A percentile compares a stretch with the other conserved stretches of the same genome.
phyloP scores from a whole-genome alignment of 2,113 vertebrate genomes.

The Papio anubis region DNA sequence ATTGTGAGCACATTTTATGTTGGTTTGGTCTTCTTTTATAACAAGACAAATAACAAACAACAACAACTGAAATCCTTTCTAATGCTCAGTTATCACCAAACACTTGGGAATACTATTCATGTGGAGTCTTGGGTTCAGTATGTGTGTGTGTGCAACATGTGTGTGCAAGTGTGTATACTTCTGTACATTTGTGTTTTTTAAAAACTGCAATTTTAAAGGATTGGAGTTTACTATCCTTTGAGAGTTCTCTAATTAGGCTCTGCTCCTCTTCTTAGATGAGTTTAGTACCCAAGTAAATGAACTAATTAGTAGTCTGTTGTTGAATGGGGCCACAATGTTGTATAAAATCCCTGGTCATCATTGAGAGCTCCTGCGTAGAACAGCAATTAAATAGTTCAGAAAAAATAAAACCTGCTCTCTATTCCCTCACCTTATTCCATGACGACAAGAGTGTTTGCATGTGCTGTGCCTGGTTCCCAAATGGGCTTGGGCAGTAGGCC shows the following conservation, averaged over 20 bases:
- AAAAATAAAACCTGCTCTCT: not conserved
- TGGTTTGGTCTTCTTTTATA: not conserved
- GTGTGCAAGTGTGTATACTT: not conserved
- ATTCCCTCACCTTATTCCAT: not conserved
- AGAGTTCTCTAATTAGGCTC: constrained; percentile 63
- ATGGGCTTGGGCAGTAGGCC: constrained; percentile 44
- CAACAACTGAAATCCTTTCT: not conserved
- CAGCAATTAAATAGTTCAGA: constrained; percentile 47
- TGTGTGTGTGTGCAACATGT: not conserved
- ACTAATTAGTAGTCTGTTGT: constrained; percentile 71
- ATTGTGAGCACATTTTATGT: not conserved
- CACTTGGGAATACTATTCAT: not conserved
- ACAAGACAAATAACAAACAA: not conserved
- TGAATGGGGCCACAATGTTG: constrained; percentile 66
- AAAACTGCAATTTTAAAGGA: constrained; percentile 46
- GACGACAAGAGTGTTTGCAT: not conserved
- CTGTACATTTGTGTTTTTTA: not conserved
- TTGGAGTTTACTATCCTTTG: constrained; percentile 32
- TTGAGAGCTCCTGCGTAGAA: constrained; percentile 42
- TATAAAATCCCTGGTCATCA: constrained; percentile 63
- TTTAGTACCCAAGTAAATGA: constrained; percentile 69
- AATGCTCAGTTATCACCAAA: not conserved
- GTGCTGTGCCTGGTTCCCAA: not conserved
- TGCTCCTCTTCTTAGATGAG: constrained; percentile 55
- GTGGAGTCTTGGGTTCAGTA: not conserved